Percentiles rank a stretch among this genome's conserved stretches.
phyloP scores from a whole-genome alignment of 1,140 invertebrate species.

The Aricia agestis region DNA sequence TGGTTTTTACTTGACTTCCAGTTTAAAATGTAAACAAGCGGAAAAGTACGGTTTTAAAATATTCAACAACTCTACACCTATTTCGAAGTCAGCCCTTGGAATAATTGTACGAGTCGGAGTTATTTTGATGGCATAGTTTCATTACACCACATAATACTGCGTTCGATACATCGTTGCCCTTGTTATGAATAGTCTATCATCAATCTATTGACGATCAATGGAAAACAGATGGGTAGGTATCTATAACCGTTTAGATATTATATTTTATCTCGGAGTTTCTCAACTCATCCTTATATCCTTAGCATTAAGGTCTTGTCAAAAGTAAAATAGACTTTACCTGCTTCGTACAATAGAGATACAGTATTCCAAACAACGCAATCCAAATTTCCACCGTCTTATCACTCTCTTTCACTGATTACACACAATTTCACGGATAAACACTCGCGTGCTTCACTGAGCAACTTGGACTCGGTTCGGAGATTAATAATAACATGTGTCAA shows the following conservation, averaged over 20 bases:
- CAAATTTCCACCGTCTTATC: background rate
- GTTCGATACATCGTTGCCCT: background rate
- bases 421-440: background rate
- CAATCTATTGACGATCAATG: background rate
- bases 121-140: background rate
- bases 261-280: too few species aligned
- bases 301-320: too few species aligned
- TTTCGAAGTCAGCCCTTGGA: too few species aligned
- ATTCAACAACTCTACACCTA: too few species aligned
- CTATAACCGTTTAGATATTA: too few species aligned
- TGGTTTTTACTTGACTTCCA: too few species aligned
- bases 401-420: background rate
- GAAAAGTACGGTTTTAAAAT: too few species aligned
- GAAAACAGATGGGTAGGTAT: background rate
- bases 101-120: too few species aligned
- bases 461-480: background rate
- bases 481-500: constrained; percentile 9
- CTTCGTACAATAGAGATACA: too few species aligned
- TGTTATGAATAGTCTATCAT: background rate
- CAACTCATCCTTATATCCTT: too few species aligned
- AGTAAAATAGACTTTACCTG: too few species aligned
- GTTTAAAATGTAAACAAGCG: too few species aligned
- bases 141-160: background rate
- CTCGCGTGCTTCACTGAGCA: background rate
- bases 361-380: background rate